A percentile compares a stretch with the other conserved stretches of the same genome.
Evolutionary conservation across 2,113 vertebrate species (phyloP).

Genomic region (Apistogramma diplotaenia): DNA sequence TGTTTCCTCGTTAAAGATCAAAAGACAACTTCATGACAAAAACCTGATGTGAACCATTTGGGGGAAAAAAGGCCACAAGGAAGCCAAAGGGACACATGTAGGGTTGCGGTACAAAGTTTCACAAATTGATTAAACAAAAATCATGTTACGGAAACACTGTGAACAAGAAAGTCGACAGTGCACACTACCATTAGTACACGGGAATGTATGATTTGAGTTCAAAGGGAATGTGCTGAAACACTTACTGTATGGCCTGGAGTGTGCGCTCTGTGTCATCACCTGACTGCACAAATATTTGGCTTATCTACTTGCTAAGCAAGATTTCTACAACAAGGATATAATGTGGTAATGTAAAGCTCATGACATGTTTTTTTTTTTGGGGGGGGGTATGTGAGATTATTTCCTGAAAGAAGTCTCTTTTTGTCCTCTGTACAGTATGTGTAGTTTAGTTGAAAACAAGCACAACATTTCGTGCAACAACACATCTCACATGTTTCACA

Average conservation of each 20-base stretch:
- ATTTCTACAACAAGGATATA: not conserved
- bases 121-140: not conserved
- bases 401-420: not conserved
- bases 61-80: not conserved
- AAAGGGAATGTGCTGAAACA: not conserved
- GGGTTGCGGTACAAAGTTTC: not conserved
- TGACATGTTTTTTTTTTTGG: not conserved
- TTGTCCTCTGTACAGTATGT: rapidly evolving
- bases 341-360: not conserved
- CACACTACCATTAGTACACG: not conserved
- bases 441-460: not conserved
- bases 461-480: not conserved
- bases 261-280: not conserved
- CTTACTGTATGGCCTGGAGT: not conserved
- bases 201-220: not conserved
- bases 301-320: not conserved
- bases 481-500: not conserved
- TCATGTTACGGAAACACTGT: not conserved
- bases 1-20: not conserved
- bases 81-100: not conserved
- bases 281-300: not conserved
- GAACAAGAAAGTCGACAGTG: not conserved
- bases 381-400: not conserved
- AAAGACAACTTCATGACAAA: not conserved
- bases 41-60: not conserved